These are phyloP conservation scores for Lerista edwardsae DNA, from an alignment of 2,797 vertebrate genomes.

Conservation along the genomic window DNA sequence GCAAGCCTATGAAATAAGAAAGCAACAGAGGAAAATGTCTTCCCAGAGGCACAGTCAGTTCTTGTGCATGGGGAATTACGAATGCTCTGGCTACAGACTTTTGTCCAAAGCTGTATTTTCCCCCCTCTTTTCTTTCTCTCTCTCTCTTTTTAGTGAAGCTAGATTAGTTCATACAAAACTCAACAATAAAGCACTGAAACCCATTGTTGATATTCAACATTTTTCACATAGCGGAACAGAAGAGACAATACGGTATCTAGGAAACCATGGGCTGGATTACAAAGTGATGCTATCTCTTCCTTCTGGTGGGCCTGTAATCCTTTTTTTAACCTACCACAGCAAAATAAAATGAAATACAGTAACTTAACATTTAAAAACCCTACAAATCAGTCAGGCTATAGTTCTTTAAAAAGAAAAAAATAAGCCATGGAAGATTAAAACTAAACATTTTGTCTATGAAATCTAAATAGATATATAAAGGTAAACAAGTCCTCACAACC, in stretches of 20 bases:
- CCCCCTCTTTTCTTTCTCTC: constrained; percentile 84
- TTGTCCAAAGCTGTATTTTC: constrained; percentile 96
- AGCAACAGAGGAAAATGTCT: constrained; percentile 82
- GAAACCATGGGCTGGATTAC: constrained; percentile 99
- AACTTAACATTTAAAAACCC: constrained; percentile 64
- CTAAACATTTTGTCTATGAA: constrained; percentile 66
- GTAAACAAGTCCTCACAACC: background rate
- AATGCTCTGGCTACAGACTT: constrained; percentile 98
- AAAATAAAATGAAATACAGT: constrained; percentile 81
- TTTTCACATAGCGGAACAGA: constrained; percentile 99
- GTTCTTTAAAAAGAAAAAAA: constrained; percentile 70
- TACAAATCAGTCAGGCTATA: constrained; percentile 84
- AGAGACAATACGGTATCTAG: constrained; percentile 99
- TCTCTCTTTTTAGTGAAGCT: constrained; percentile 95
- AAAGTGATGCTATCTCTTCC: constrained; percentile 97
- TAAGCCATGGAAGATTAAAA: constrained; percentile 68
- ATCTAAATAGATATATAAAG: constrained; percentile 40
- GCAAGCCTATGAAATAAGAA: constrained; percentile 77
- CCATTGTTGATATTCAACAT: constrained; percentile 99
- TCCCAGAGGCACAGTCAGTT: constrained; percentile 88
- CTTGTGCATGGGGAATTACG: constrained; percentile 91
- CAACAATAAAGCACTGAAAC: constrained; percentile 99
- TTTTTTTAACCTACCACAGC: constrained; percentile 88
- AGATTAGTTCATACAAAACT: constrained; percentile 99
- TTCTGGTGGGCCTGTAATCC: constrained; percentile 94